phyloP scores from a whole-genome alignment of 2,888 invertebrate species.

The Acanthoscelides obtectus region DNA sequence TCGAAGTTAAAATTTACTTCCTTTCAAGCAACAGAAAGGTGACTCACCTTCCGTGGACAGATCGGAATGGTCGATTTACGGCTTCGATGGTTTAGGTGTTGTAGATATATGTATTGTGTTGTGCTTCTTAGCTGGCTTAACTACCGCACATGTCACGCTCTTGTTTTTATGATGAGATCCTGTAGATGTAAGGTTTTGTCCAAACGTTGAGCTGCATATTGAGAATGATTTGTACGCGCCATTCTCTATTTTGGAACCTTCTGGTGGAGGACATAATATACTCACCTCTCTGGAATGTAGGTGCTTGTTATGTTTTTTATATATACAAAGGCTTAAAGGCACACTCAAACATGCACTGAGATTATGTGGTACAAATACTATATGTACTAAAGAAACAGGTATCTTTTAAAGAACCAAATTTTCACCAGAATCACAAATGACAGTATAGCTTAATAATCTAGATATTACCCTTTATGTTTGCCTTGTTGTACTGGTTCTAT shows the following conservation, averaged over 20 bases:
- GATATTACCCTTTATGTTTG: not conserved
- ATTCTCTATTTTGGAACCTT: conserved; percentile 30
- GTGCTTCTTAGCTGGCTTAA: not conserved
- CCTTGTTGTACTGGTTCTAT: conserved; percentile 13
- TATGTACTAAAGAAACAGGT: no score
- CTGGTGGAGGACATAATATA: conserved; percentile 29
- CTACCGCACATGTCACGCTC: not conserved
- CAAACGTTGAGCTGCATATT: conserved; percentile 5
- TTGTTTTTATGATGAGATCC: not conserved
- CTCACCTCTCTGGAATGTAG: conserved; percentile 24
- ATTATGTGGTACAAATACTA: no score
- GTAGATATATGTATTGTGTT: not conserved
- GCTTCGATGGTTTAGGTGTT: not conserved
- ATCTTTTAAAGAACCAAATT: no score
- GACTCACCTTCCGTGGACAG: no score
- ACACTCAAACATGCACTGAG: no score
- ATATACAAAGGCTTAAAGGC: no score
- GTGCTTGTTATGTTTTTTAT: no score
- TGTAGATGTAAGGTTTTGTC: not conserved
- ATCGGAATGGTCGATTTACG: not conserved
- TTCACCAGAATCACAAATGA: no score
- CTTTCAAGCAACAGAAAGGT: no score
- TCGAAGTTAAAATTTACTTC: no score
- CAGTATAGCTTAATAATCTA: no score
- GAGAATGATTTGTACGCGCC: conserved; percentile 32